A percentile compares a stretch with the other conserved stretches of the same genome.
These are phyloP conservation scores for Catotricha subobsoleta DNA, from an alignment of 2,888 invertebrate genomes.

Conservation along the genomic window DNA sequence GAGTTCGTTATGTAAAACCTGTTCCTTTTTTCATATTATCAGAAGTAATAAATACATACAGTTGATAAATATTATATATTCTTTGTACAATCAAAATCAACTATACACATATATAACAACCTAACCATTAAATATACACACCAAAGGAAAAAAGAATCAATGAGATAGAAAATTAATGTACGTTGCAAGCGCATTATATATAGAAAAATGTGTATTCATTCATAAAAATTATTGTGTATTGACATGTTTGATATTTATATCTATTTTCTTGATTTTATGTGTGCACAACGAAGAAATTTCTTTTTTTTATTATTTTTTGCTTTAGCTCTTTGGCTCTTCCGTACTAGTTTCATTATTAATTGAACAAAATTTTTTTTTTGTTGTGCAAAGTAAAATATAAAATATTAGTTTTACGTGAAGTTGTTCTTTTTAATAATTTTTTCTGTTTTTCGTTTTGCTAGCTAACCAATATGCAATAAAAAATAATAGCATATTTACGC, in stretches of 20 bases:
- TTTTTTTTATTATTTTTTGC: not conserved
- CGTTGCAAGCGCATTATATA: not conserved
- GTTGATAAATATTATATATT: too few relatives aligned
- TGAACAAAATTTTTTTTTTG: too few relatives aligned
- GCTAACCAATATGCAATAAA: too few relatives aligned
- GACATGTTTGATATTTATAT: conserved; percentile 1
- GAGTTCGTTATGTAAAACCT: conserved; percentile 2
- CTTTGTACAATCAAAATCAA: too few relatives aligned
- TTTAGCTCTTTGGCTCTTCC: not conserved
- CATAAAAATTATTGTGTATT: conserved; percentile 4
- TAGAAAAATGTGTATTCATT: conserved; percentile 5
- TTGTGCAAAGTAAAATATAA: too few relatives aligned
- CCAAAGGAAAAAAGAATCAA: not conserved
- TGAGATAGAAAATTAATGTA: conserved; percentile 6
- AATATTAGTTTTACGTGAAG: too few relatives aligned
- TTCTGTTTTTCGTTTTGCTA: too few relatives aligned
- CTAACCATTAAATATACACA: not conserved
- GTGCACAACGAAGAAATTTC: not conserved
- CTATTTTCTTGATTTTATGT: not conserved
- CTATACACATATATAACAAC: not conserved
- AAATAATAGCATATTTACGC: too few relatives aligned
- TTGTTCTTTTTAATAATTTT: too few relatives aligned
- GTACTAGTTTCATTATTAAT: not conserved
- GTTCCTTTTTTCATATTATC: not conserved
- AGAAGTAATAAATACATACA: too few relatives aligned